Base-by-base conservation (phyloP, 1,140 invertebrate species). In the Metaphire vulgaris region DNA sequence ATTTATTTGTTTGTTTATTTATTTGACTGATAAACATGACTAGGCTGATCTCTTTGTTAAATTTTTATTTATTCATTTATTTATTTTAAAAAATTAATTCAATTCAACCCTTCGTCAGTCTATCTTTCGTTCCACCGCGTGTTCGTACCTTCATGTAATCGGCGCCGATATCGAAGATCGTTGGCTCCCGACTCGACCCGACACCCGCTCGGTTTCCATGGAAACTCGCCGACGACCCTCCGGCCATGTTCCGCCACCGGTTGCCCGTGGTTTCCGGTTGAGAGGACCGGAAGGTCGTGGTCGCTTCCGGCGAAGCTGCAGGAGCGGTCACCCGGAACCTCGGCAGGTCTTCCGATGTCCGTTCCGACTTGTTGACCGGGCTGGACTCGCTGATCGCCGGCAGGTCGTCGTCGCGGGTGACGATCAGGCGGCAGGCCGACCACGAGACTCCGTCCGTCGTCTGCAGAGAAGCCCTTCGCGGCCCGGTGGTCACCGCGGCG, bases 71-170 rank as follows among this genome's bases (percentile, higher is more conserved):
- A n/a, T n/a, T n/a, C n/a, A n/a, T n/a, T n/a, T n/a, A n/a, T n/a
- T n/a, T n/a, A n/a, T n/a, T n/a, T n/a, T n/a, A n/a, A n/a, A n/a
- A n/a, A n/a, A n/a, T n/a, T n/a, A n/a, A n/a, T n/a, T n/a, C n/a
- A n/a, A n/a, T n/a, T n/a, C n/a, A n/a, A n/a, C n/a, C n/a, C n/a
- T n/a, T n/a, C n/a, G n/a, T n/a, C n/a, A n/a, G n/a, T n/a, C n/a
- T n/a, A n/a, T n/a, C n/a, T n/a, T n/a, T n/a, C n/a, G n/a, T n/a
- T n/a, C n/a, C n/a, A n/a, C n/a, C n/a, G n/a, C n/a, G n/a, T n/a
- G n/a, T n/a, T n/a, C 41, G 41, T 41, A 64, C 72, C 79, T 96
- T 89, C 80, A 98, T 89, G 33, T 95, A 96, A 87, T 98, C 95
- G 21, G 94, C 94, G 0, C 95, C 96, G 82, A 98, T 98, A 81